Percentiles rank a stretch among this genome's conserved stretches.
Conservation (phyloP, 2,888 invertebrate genomes). For the Stenurella melanura region DNA sequence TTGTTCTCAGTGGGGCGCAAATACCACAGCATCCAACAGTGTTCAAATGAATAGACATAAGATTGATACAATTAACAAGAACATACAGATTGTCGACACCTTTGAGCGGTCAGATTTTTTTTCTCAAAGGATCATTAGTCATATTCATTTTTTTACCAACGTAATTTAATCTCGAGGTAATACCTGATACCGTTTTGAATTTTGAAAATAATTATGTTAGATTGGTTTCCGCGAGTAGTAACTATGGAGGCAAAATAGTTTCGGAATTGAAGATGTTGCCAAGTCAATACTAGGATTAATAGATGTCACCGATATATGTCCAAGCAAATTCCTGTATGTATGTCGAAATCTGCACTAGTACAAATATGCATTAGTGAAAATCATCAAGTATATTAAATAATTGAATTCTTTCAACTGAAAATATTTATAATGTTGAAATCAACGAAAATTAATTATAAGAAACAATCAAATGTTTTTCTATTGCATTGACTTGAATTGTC, state of each 20-base stretch:
- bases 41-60: slow-evolving; percentile 67
- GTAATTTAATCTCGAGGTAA: slow-evolving; percentile 29
- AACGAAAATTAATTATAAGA: too few species aligned
- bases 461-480: too few species aligned
- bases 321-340: too few species aligned
- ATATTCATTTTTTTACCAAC: slow-evolving; percentile 21
- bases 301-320: too few species aligned
- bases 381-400: too few species aligned
- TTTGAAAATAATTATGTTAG: slow-evolving; percentile 19
- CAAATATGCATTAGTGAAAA: too few species aligned
- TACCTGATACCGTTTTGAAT: slow-evolving; percentile 19
- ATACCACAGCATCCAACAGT: slow-evolving; percentile 61
- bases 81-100: slow-evolving; percentile 68
- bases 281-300: background rate
- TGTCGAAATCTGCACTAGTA: too few species aligned
- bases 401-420: too few species aligned
- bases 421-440: too few species aligned
- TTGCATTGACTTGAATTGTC: too few species aligned
- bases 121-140: slow-evolving; percentile 34
- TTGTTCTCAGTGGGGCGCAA: slow-evolving; percentile 63
- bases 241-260: background rate
- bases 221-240: slow-evolving; percentile 7
- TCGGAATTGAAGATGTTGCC: background rate
- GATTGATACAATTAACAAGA: slow-evolving; percentile 70
- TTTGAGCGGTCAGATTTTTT: slow-evolving; percentile 45